These are phyloP conservation scores for Dicentrarchus labrax DNA, from an alignment of 2,113 vertebrate species.

Conservation along the genomic window DNA sequence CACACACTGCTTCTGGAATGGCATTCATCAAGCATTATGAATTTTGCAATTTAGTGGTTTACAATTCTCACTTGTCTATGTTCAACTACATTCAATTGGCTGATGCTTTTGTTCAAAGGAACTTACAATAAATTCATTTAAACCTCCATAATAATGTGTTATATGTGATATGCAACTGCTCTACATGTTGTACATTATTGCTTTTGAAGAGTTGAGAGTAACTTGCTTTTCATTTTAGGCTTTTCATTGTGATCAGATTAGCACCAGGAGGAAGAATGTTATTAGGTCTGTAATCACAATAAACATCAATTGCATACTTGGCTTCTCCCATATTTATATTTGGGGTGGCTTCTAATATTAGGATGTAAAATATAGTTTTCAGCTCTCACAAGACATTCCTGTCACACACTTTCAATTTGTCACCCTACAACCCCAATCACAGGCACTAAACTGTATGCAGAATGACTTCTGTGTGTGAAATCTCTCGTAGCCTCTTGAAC, in stretches of 20 bases:
- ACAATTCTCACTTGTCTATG: background rate
- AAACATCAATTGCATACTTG: background rate
- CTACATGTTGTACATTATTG: background rate
- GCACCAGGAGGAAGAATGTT: background rate
- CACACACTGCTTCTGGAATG: background rate
- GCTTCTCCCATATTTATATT: constrained; percentile 11
- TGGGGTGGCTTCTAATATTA: constrained; percentile 33
- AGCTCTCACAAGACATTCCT: constrained; percentile 39
- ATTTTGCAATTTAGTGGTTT: background rate
- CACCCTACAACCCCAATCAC: constrained; percentile 37
- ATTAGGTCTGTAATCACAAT: background rate
- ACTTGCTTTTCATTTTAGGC: too few species aligned
- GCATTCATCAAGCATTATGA: background rate
- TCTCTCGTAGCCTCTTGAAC: constrained; percentile 53
- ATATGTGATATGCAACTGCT: background rate
- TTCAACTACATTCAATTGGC: background rate
- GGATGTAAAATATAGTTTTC: background rate
- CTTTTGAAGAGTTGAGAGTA: background rate
- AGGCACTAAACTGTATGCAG: constrained; percentile 54
- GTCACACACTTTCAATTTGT: constrained; percentile 40
- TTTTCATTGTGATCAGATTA: background rate
- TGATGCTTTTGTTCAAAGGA: background rate
- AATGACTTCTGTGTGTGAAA: constrained; percentile 34
- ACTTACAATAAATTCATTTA: background rate
- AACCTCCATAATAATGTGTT: background rate